Base-by-base conservation (phyloP, 2,113 vertebrate species). In the Eptatretus burgeri region DNA sequence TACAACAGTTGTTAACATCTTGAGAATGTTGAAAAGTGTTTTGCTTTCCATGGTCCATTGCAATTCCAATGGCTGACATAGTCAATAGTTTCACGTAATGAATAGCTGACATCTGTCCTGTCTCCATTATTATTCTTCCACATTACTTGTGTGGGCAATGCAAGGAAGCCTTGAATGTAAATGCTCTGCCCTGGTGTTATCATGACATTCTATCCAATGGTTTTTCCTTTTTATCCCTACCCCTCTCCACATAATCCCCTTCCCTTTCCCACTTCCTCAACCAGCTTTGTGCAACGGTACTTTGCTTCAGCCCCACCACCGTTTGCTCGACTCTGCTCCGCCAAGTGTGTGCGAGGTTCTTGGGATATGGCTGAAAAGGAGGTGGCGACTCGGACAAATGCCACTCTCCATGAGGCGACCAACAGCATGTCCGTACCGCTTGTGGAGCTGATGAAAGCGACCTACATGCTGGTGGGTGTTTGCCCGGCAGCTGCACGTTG, bases 241-340 rank as follows among this genome's bases (percentile, higher is more conserved):
- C n/a, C n/a, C n/a, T n/a, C n/a, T n/a, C n/a, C n/a, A n/a, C n/a
- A n/a, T n/a, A n/a, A n/a, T n/a, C n/a, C n/a, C n/a, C n/a, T n/a
- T n/a, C n/a, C n/a, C 5, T 65, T 50, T 49, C 8, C 64, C 62
- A 14, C 51, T 62, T 64, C n/a, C 62, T 13, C 13, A 65, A 66
- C 1, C 71, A 98, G 91, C 60, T 98, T 98, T 76, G 82, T 86
- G 52, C 68, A 83, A 14, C 77, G 79, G 16, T 98, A 98, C 74
- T 98, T 98, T 68, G 77, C 73, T 64, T 74, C 76, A 9, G 76
- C 83, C 2, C 81, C 77, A 2, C 89, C 91, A 63, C 86, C 93
- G 52, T 98, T 96, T 70, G 87, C 93, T 70, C 82, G 91, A 67
- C 85, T 98, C 65, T 93, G 89, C 67, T 75, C 94, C 66, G 85